These are phyloP conservation scores for Pteropus rufus DNA, from an alignment of 2,797 vertebrate species.

Conservation along the genomic window DNA sequence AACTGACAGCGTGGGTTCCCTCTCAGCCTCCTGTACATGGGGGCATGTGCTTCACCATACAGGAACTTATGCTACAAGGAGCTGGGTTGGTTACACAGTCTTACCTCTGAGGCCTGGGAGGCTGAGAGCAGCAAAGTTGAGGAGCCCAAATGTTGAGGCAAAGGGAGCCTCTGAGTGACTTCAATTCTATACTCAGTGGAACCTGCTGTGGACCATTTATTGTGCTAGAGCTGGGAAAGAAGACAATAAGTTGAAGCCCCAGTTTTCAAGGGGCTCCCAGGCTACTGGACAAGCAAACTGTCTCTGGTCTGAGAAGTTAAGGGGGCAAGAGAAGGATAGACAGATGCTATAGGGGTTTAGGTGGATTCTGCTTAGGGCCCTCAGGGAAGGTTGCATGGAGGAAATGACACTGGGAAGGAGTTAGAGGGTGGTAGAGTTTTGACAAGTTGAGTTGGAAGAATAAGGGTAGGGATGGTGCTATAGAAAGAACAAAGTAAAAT, in stretches of 20 bases:
- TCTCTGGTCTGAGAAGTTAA: neutral
- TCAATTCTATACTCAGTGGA: neutral
- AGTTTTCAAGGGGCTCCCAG: neutral
- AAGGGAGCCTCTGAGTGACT: neutral
- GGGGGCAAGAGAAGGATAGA: no score
- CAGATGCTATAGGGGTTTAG: accelerated
- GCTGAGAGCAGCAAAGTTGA: neutral
- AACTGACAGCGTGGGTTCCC: neutral
- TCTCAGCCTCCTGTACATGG: neutral
- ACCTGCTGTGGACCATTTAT: neutral
- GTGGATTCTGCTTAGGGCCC: neutral
- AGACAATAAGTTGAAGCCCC: neutral
- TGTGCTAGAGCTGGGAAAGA: neutral
- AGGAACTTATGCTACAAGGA: neutral
- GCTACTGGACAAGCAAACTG: neutral
- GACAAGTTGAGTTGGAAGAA: neutral
- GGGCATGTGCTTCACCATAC: accelerated
- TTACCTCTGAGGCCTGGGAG: neutral
- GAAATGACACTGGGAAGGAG: neutral
- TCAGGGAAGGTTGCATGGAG: neutral
- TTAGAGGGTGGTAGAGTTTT: neutral
- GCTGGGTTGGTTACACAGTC: no score
- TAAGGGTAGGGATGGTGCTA: neutral
- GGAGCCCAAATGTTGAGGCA: neutral
- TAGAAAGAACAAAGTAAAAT: neutral